Evolutionary conservation across 2,113 vertebrate species (phyloP).

Genomic region (Crotalus helleri): DNA sequence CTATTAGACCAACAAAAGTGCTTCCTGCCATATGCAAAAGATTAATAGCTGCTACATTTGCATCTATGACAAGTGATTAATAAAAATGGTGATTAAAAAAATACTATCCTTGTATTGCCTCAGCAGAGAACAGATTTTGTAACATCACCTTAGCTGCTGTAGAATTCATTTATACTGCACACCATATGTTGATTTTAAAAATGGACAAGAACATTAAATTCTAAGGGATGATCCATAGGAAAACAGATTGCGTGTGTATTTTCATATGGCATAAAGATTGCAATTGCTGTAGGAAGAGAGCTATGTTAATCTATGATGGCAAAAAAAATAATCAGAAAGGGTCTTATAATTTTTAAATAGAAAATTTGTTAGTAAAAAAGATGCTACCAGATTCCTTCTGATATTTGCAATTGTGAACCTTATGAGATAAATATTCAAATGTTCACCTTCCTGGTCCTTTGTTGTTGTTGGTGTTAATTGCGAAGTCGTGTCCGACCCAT

Average conservation of each 20-base stretch:
- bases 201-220: background rate
- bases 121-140: conserved; percentile 53
- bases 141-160: conserved; percentile 33
- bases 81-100: conserved; percentile 63
- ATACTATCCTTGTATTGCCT: conserved; percentile 49
- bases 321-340: background rate
- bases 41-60: conserved; percentile 65
- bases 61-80: conserved; percentile 70
- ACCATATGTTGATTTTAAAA: conserved; percentile 40
- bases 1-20: conserved; percentile 57
- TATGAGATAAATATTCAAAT: background rate
- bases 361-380: background rate
- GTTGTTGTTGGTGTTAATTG: no score
- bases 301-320: background rate
- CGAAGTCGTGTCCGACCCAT: no score
- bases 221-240: background rate
- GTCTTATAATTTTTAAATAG: background rate
- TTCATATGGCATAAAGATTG: background rate
- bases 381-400: background rate
- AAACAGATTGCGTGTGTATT: background rate
- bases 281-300: background rate
- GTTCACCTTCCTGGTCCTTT: background rate
- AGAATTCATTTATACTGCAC: conserved; percentile 28
- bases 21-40: conserved; percentile 62
- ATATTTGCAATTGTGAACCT: background rate